A percentile compares a stretch with the other conserved stretches of the same genome.
phyloP scores from a whole-genome alignment of 2,113 vertebrate genomes.

The Cygnus atratus region DNA sequence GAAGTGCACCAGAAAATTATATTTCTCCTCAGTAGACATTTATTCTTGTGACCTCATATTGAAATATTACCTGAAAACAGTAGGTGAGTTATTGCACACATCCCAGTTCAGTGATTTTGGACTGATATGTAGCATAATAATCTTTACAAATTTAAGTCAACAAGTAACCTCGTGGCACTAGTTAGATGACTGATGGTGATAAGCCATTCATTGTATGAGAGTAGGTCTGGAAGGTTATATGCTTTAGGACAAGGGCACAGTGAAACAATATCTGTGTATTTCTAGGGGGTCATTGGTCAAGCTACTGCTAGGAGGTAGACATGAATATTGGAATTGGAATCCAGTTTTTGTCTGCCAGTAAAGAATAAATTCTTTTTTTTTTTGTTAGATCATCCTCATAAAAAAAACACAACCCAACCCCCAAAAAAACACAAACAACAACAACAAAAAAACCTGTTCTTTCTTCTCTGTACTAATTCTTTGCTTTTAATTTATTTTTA shows the following conservation, averaged over 20 bases:
- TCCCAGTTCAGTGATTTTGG: not conserved
- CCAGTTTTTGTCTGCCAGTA: not conserved
- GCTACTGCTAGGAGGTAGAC: not conserved
- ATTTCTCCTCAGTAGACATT: not conserved
- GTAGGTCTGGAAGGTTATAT: not conserved
- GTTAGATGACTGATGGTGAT: not conserved
- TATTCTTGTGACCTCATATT: not conserved
- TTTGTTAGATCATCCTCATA: not conserved
- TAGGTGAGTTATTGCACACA: not conserved
- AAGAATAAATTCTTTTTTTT: not conserved
- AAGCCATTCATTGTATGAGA: not conserved
- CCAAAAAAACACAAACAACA: not conserved
- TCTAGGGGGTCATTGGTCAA: not conserved
- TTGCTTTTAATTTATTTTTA: not conserved
- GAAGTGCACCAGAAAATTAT: not conserved
- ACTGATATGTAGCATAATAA: not conserved
- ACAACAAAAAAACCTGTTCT: not conserved
- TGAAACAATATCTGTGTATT: not conserved
- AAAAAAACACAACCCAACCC: not conserved
- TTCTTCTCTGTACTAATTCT: not conserved
- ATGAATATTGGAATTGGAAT: not conserved
- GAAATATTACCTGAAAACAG: not conserved
- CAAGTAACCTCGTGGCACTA: conserved; percentile 6
- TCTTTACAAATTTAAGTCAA: conserved; percentile 3
- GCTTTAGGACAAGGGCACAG: not conserved